Percentiles rank a stretch among this genome's conserved stretches.
Conservation (phyloP, 2,888 invertebrate species). For the Hydriomena furcata region DNA sequence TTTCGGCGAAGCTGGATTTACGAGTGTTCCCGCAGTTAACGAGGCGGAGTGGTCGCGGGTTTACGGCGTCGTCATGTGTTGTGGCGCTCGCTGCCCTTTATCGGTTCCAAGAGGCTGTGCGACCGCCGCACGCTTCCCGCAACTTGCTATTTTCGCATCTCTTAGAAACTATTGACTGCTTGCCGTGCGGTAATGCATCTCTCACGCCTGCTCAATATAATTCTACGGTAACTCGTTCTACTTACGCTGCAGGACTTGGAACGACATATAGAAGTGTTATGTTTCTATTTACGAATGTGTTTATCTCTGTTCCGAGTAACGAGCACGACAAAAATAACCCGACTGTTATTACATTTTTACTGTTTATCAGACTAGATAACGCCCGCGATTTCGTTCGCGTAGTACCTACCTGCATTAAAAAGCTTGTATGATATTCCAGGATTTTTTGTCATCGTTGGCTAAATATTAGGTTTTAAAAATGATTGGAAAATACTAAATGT, state of each 20-base stretch:
- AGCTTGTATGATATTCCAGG: no score
- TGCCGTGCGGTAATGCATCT: conserved; percentile 59
- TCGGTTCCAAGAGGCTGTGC: conserved; percentile 76
- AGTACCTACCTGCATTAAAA: no score
- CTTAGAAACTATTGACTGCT: conserved; percentile 63
- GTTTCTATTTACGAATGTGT: conserved; percentile 10
- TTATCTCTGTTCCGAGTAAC: neutral
- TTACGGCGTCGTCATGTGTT: conserved; percentile 55
- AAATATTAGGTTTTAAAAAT: neutral
- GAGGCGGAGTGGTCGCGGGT: conserved; percentile 66
- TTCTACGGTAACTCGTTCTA: conserved; percentile 36
- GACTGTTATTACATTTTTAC: no score
- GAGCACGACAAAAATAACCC: neutral
- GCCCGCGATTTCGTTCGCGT: no score
- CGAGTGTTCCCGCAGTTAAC: conserved; percentile 71
- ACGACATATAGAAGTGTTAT: conserved; percentile 10
- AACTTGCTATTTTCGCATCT: conserved; percentile 76
- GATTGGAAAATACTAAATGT: no score
- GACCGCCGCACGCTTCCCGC: conserved; percentile 72
- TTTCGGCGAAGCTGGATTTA: conserved; percentile 76
- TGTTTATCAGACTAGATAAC: no score
- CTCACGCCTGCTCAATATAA: conserved; percentile 65
- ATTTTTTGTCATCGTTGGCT: no score
- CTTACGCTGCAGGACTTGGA: conserved; percentile 35
- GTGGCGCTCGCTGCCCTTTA: conserved; percentile 62